Evolutionary conservation across 2,113 vertebrate species (phyloP), one percentile per base, ranked within the genome.

Genomic region (Talpa occidentalis): DNA sequence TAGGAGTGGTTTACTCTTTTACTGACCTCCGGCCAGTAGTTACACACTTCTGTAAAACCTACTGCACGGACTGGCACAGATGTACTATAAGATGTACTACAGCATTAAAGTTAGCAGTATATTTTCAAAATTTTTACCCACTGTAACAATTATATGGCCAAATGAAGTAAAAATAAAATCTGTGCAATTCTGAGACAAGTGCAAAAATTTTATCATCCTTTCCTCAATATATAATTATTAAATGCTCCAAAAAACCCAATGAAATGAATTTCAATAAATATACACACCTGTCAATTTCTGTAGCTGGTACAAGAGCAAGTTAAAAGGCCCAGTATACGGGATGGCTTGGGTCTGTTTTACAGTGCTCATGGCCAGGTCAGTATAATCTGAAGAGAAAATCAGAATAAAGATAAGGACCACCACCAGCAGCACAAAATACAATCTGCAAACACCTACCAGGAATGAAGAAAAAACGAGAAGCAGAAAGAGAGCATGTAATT

Each of bases 281-380:
- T 70, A 32, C 96, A 80, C 17, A 99, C 99, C 99, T 7, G 99
- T 99, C 66, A 99, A 98, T 92, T 98, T 99, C 37, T 99, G 98
- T 0, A 99, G 98, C 96, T 99, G 99, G 86, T 98, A 99, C 90
- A 74, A 98, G 49, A 99, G 98, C 94, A 99, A 94, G 2, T 98
- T 98, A 96, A 99, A 99, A 87, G 99, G 99, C 6, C 99, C 99
- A 0, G 98, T 99, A 64, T 99, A 99, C 0, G 99, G 99, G 94
- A 99, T 98, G 89, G 99, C 99, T 94, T 99, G 99, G 3, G 99
- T 99, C 98, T 99, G 99, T 0, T 99, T 99, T 76, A 99, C 99
- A 0, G 99, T 99, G 97, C 99, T 99, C 99, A 99, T 99, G 1
- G 98, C 99, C 96, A 99, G 86, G 89, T 99, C 99, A 0, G 99